Evolutionary conservation across 2,888 invertebrate species (phyloP).

Genomic region (Himalopsyche kuldschensis): DNA sequence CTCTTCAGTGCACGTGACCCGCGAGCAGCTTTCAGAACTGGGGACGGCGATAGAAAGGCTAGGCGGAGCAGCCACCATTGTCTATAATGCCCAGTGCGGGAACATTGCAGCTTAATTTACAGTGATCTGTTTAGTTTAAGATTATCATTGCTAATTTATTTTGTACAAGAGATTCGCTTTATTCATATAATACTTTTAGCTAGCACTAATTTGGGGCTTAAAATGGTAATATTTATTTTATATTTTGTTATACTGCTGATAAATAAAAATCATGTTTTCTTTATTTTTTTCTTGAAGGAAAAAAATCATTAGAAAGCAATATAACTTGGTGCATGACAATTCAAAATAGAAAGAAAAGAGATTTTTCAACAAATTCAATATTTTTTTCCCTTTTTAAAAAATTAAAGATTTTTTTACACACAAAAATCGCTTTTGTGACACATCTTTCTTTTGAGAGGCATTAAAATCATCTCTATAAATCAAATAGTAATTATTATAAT

Average conservation of each 20-base stretch:
- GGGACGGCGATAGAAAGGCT: conserved; percentile 17
- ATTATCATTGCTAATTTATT: not conserved
- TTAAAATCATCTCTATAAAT: not conserved
- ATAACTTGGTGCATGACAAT: not conserved
- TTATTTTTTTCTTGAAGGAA: not conserved
- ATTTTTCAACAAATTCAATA: not conserved
- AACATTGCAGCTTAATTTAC: not conserved
- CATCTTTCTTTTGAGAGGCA: not conserved
- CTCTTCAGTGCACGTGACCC: conserved; percentile 18
- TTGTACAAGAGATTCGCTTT: not conserved
- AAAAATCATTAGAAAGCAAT: not conserved
- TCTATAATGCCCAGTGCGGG: not conserved
- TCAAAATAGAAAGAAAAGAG: not conserved
- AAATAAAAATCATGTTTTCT: not conserved
- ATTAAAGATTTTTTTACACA: not conserved
- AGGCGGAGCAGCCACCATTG: not conserved
- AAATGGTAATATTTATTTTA: not conserved
- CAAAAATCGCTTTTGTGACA: not conserved
- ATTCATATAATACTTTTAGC: not conserved
- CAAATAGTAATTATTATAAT: not conserved
- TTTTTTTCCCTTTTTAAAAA: not conserved
- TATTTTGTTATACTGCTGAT: not conserved
- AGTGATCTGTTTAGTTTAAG: not conserved
- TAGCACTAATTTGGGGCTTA: not conserved
- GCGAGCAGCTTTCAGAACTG: conserved; percentile 18